Evolutionary conservation across 37 sponge, comb jelly and placozoan genomes (phyloP).

Genomic region (Trichoplax adhaerens): DNA sequence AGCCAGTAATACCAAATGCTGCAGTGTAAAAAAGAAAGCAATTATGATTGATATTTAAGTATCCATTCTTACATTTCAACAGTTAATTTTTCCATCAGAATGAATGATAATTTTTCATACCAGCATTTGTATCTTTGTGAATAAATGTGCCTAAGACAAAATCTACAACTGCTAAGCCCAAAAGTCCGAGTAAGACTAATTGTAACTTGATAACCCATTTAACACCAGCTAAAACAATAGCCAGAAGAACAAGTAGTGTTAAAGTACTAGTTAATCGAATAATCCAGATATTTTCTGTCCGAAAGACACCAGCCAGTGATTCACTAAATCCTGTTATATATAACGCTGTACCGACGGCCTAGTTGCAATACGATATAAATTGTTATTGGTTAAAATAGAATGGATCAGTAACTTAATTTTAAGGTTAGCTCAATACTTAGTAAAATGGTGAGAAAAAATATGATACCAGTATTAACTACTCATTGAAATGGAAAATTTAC

Average conservation of each 20-base stretch:
- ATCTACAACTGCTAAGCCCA: constrained; percentile 20
- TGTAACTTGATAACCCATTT: constrained; percentile 25
- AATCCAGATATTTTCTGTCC: constrained; percentile 14
- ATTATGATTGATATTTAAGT: not conserved
- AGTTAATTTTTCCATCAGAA: too few species aligned
- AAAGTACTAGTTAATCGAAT: constrained; percentile 16
- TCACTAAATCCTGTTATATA: constrained; percentile 24
- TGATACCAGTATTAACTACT: too few species aligned
- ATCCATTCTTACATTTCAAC: not conserved
- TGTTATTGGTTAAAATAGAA: too few species aligned
- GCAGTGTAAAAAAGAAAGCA: constrained; percentile 5
- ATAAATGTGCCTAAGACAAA: constrained; percentile 24
- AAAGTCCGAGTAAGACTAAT: constrained; percentile 14
- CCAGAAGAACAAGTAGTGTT: constrained; percentile 5
- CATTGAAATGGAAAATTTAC: constrained; percentile 13
- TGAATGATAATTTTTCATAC: too few species aligned
- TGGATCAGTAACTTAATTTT: too few species aligned
- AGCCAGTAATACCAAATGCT: constrained; percentile 20
- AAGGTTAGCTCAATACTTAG: too few species aligned
- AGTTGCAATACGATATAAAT: not conserved
- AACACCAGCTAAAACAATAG: constrained; percentile 24
- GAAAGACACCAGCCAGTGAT: constrained; percentile 19
- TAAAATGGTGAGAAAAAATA: too few species aligned
- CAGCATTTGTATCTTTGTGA: constrained; percentile 7
- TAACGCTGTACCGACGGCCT: constrained; percentile 23